Base-by-base conservation (phyloP, 2,113 vertebrate genomes). In the Micromys minutus region DNA sequence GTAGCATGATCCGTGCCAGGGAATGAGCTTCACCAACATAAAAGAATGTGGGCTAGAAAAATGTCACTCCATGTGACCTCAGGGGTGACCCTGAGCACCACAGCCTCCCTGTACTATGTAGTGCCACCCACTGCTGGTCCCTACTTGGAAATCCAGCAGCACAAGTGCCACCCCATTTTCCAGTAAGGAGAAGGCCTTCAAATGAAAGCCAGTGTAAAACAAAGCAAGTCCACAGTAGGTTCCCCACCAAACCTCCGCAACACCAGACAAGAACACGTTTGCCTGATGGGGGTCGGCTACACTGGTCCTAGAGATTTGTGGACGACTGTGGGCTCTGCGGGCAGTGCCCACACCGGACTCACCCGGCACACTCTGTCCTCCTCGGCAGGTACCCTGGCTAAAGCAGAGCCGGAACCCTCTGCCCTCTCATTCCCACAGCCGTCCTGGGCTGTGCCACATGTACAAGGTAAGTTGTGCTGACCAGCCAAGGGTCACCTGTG, bases 371-470 rank as follows among this genome's bases (percentile, higher is more conserved):
- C 97, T 97, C 97, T 97, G 95, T 97, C 90, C 85, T 96, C 97
- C 96, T 87, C 92, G 92, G 97, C 96, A 97, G 96, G 97, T 96
- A 55, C 96, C 96, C 87, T 97, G 96, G 96, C 94, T 96, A 85
- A 95, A 50, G 97, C 94, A 92, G 95, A 91, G 94, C 94, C 55
- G 96, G 93, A 96, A 93, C 94, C 90, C 94, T 55, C 95, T 91
- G 96, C 76, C 93, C 90, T 11, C 93, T 8, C 55, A 91, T 42
- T 74, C 96, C 94, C 91, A 31, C 90, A 83, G 91, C 91, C 96
- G 16, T n/a, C 86, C 96, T 7, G 97, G 97, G 96, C 96, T 97
- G 79, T 98, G 97, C 97, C 84, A 52, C 96, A 50, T 96, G 95
- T 94, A 95, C 89, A 93, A 96, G 96, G 96, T 98, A 96, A 98